phyloP scores from a whole-genome alignment of 2,797 vertebrate genomes.

The Tolypeutes matacus region DNA sequence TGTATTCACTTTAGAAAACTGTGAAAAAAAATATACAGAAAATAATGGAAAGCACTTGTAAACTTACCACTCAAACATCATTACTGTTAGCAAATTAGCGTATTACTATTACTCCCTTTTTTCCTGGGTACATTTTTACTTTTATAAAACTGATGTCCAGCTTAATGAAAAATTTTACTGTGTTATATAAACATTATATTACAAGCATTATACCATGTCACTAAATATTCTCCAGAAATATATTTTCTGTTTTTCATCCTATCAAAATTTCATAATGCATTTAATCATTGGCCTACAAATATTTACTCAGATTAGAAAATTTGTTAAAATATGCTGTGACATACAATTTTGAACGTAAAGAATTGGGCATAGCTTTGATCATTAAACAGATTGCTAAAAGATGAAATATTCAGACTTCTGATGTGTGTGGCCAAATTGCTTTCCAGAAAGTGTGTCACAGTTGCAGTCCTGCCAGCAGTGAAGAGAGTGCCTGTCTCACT shows the following conservation, averaged over 20 bases:
- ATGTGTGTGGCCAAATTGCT: background rate
- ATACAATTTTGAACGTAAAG: background rate
- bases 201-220: background rate
- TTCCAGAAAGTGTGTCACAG: background rate
- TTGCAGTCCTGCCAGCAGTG: background rate
- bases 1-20: background rate
- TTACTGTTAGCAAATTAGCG: background rate
- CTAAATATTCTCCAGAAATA: background rate
- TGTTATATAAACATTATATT: background rate
- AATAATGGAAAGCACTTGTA: background rate
- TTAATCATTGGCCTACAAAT: background rate
- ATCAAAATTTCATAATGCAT: background rate
- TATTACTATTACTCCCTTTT: background rate
- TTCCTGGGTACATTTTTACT: background rate
- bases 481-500: background rate
- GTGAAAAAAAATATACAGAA: background rate
- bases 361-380: background rate
- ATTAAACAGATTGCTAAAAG: background rate
- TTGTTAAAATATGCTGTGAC: background rate
- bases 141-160: background rate
- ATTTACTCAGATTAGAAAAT: background rate
- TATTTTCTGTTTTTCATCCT: background rate
- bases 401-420: background rate
- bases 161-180: background rate
- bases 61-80: background rate